Conservation (phyloP, 2,113 vertebrate species). For the Syrrhaptes paradoxus region DNA sequence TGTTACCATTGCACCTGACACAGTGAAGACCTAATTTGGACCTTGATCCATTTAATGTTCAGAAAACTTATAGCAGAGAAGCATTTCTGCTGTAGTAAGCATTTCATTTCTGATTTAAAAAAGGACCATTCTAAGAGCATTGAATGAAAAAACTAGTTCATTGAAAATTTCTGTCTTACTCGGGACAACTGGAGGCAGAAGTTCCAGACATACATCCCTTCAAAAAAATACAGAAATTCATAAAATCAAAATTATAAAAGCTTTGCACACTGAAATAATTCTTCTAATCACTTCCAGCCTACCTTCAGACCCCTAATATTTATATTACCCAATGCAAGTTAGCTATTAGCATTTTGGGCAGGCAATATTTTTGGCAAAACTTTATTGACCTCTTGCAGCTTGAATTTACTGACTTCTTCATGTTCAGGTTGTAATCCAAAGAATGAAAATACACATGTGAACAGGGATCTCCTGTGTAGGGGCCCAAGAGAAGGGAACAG, state of each 20-base stretch:
- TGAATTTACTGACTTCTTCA: background rate
- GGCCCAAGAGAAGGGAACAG: background rate
- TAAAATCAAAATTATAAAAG: background rate
- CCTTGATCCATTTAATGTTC: background rate
- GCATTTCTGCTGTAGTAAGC: background rate
- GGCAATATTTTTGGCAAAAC: background rate
- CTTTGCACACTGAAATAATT: background rate
- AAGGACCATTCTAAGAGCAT: background rate
- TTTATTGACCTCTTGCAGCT: background rate
- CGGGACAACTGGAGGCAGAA: background rate
- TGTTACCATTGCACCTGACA: conserved; percentile 21
- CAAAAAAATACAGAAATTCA: background rate
- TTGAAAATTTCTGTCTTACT: background rate
- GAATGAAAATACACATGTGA: background rate
- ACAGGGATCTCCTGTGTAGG: background rate
- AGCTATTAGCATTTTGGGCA: background rate
- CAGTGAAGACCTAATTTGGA: conserved; percentile 28
- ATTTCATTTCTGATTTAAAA: background rate
- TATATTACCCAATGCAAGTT: background rate
- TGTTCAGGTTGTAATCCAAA: background rate
- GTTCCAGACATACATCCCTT: background rate
- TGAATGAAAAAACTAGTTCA: background rate
- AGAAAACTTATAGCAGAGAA: background rate
- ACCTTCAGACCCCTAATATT: background rate
- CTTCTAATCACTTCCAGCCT: background rate